A percentile compares a stretch with the other conserved stretches of the same genome.
Conservation (phyloP, 2,113 vertebrate genomes). For the Plecturocebus donacophilus region DNA sequence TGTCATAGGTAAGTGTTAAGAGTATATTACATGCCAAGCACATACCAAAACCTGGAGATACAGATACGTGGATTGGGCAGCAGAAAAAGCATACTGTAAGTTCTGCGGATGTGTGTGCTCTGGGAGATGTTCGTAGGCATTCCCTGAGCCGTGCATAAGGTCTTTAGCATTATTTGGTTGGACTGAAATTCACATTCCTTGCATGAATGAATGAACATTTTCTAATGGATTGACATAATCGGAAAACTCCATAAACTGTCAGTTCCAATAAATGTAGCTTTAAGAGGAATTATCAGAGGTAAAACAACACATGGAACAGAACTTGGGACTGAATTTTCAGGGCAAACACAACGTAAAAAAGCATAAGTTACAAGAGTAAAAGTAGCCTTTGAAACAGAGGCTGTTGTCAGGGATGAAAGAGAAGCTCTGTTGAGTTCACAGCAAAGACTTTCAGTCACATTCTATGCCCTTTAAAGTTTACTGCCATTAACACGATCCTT, state of each 20-base stretch:
- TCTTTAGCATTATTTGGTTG: not conserved
- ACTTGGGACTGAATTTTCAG: not conserved
- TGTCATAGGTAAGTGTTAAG: not conserved
- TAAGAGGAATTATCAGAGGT: not conserved
- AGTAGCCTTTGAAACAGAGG: not conserved
- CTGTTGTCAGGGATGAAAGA: not conserved
- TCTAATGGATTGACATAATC: not conserved
- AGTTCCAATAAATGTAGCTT: not conserved
- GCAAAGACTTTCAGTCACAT: not conserved
- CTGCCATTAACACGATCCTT: not conserved
- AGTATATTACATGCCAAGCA: not conserved
- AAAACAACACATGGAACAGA: not conserved
- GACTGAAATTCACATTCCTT: not conserved
- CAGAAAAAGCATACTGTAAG: not conserved
- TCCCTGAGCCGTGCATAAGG: accelerated
- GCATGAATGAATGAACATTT: not conserved
- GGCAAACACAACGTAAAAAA: not conserved
- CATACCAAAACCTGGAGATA: not conserved
- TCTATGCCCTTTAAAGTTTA: not conserved
- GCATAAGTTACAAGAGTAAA: not conserved
- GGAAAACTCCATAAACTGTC: not conserved
- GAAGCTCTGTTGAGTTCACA: not conserved
- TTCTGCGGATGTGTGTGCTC: not conserved
- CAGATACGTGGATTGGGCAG: not conserved
- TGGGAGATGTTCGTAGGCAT: not conserved